Conservation (phyloP, 2,888 invertebrate genomes). For the Sinotaia quadrata region DNA sequence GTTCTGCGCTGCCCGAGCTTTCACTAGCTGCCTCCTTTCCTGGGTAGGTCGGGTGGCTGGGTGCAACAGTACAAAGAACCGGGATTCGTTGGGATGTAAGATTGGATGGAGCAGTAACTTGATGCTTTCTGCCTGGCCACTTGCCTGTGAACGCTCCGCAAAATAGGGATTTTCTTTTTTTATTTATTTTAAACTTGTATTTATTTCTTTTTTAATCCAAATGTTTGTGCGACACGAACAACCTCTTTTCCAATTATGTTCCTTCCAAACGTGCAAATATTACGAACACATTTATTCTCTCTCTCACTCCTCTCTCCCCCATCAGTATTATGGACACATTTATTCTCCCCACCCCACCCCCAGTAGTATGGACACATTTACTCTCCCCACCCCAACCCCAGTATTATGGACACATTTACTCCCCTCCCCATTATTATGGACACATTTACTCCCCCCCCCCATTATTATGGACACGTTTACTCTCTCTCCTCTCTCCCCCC, state of each 20-base stretch:
- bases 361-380: too few species aligned
- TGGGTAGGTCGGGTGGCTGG: constrained; percentile 15
- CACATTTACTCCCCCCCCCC: too few species aligned
- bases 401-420: too few species aligned
- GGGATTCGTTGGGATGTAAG: not conserved
- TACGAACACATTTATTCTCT: not conserved
- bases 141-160: not conserved
- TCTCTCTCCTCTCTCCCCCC: too few species aligned
- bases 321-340: not conserved
- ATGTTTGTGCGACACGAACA: too few species aligned
- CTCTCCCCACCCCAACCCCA: too few species aligned
- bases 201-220: too few species aligned
- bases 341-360: not conserved
- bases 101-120: not conserved
- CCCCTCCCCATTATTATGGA: too few species aligned
- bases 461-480: too few species aligned
- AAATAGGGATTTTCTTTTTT: not conserved
- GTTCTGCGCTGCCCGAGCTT: constrained; percentile 1
- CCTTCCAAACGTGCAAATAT: not conserved
- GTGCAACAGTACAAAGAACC: not conserved
- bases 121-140: not conserved
- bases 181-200: too few species aligned
- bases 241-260: not conserved
- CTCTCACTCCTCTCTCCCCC: not conserved
- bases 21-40: constrained; percentile 1